These are phyloP conservation scores for Spermophilus dauricus DNA, from an alignment of 2,113 vertebrate genomes.

Conservation along the genomic window DNA sequence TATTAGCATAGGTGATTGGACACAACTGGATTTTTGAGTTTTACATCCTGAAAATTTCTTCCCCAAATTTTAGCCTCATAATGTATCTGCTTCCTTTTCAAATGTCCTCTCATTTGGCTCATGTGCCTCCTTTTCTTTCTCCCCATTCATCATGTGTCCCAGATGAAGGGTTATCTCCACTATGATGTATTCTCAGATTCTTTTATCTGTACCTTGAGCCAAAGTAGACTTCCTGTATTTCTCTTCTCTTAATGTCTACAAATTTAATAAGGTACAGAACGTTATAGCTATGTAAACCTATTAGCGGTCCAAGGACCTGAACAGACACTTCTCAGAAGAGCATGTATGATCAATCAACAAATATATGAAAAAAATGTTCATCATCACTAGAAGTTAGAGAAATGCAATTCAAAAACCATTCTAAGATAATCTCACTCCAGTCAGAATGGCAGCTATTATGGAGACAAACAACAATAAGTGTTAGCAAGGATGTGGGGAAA, in stretches of 20 bases:
- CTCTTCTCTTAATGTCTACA: neutral
- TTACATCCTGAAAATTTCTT: neutral
- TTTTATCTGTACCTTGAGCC: neutral
- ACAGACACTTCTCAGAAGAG: too few relatives aligned
- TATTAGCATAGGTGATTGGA: neutral
- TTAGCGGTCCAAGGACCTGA: neutral
- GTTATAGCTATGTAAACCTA: neutral
- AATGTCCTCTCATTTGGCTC: neutral
- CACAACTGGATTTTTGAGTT: neutral
- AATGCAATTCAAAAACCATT: too few relatives aligned
- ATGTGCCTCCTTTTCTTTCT: neutral
- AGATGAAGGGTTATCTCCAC: too few relatives aligned
- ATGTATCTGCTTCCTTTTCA: neutral
- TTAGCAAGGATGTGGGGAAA: too few relatives aligned
- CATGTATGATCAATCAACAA: too few relatives aligned
- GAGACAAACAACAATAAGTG: too few relatives aligned
- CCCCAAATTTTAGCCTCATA: neutral
- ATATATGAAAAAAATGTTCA: too few relatives aligned
- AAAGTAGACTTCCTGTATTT: neutral
- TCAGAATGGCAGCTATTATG: too few relatives aligned
- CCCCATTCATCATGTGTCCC: neutral
- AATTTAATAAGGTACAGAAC: neutral
- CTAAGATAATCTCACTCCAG: too few relatives aligned
- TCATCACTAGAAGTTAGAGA: too few relatives aligned
- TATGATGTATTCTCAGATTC: neutral